Evolutionary conservation across 2,113 vertebrate species (phyloP), one percentile per base, ranked within the genome.

Genomic region (Oreotrochilus melanogaster): DNA sequence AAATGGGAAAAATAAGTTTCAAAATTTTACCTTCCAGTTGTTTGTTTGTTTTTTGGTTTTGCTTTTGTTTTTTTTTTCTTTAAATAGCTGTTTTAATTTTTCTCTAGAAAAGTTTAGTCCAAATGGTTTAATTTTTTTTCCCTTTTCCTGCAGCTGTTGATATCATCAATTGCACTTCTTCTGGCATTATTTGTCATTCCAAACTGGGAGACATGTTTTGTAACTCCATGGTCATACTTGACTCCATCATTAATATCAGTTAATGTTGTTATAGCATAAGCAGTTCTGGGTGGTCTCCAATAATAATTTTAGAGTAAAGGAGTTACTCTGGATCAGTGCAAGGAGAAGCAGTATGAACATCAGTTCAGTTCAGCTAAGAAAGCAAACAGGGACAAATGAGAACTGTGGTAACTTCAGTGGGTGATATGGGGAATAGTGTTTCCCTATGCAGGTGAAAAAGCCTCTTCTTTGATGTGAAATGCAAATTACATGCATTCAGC

Each of bases 81-180:
- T 37, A 51, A 39, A 54, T 31, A 74, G 5, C 18, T 58, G 14
- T 45, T 72, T 61, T 78, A 24, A 57, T 57, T 76, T 67, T 80
- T 65, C 10, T 12, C 12, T 14, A 28, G 19, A 76, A 66, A 69
- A 73, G 3, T 62, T 60, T 27, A 53, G 23, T 9, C 11, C 87
- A 8, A 9, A 4, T 11, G 10, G 3, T 48, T 90, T 31, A 9
- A 24, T 71, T 42, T 30, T 47, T 13, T 2, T 2, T 4, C 10
- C 18, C 2, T 2, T 37, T 67, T 45, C 0, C 0, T 73, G 21
- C 35, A 61, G n/a, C 9, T 86, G 23, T 78, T 43, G n/a, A 0
- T 54, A 39, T 31, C 7, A 57, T 72, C 28, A 28, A 23, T 27
- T 94, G 43, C 16, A 42, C 18, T 70, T 73, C 33, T 71, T 31